Base-by-base conservation (phyloP, 2,888 invertebrate species). In the Netelia fuscicornis region DNA sequence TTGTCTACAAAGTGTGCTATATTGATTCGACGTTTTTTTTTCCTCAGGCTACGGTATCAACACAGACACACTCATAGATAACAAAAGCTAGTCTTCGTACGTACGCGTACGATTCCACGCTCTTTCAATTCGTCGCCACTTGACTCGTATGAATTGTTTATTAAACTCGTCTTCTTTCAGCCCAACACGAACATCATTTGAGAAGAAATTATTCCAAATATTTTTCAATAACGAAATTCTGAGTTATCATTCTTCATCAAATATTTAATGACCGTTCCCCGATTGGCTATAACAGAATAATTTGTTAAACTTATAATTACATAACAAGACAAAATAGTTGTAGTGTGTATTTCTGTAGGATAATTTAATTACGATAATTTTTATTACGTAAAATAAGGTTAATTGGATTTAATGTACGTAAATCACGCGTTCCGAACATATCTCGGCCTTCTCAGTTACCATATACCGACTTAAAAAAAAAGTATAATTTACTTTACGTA, bases 41-140 rank as follows among this genome's bases (percentile, higher is more conserved):
- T 13, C 5, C 48, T 2, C 13, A 48, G 48, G 11, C 48, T 48
- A 3, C 11, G 13, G 11, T 13, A 48, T 13, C 48, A 48, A 48
- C 48, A 13, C 11, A 13, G 48, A 13, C 13, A 13, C 37, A 37
- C 11, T 48, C 13, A 48, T 48, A 48, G 11, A 48, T 48, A 48
- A 13, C 48, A 13, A 48, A 48, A 48, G 48, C 48, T 48, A 10
- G 48, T 37, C 37, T 37, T 37, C 37, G 13, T 48, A 13, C 13
- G 13, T 10, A 58, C 20, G n/a, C 17, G 56, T n/a, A 56, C n/a
- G 56, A 56, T 56, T 56, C 58, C 20, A 58, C 23, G 58, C 58
- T 58, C 58, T 58, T 54, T 58, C 58, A 20, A 17, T 20, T 17
- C 58, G 10, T 58, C 6, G 58, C 58, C 58, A 58, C 58, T 58